Conservation (phyloP, 2,113 vertebrate species). For the Antigone vipio region DNA sequence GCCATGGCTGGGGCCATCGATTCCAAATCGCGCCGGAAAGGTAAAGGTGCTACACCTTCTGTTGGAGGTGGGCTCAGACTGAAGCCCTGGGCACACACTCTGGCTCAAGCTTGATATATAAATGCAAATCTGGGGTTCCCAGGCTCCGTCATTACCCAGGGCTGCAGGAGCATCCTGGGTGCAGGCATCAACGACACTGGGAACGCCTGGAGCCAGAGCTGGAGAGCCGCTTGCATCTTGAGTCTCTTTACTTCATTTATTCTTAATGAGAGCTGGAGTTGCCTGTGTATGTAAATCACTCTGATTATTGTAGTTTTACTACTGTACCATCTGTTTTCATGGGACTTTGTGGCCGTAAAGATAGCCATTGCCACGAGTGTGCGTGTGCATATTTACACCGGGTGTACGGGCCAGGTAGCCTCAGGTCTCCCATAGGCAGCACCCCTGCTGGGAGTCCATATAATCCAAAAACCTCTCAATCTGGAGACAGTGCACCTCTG, state of each 20-base stretch:
- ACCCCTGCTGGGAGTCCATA: not conserved
- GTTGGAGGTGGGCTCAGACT: not conserved
- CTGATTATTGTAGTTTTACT: not conserved
- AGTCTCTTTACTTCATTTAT: not conserved
- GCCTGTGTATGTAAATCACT: not conserved
- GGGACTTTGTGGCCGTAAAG: not conserved
- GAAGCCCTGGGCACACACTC: not conserved
- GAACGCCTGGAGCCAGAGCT: not conserved
- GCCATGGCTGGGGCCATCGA: not conserved
- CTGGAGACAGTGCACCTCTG: not conserved
- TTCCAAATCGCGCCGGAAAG: not conserved
- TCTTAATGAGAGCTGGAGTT: conserved; percentile 7
- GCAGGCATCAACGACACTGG: not conserved
- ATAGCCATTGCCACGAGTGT: not conserved
- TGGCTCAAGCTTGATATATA: not conserved
- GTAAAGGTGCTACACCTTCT: not conserved
- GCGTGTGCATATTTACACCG: not conserved
- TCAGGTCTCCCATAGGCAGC: not conserved
- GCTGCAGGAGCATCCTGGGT: not conserved
- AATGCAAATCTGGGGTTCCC: not conserved
- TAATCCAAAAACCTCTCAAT: not conserved
- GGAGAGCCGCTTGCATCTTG: not conserved
- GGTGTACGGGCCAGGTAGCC: not conserved
- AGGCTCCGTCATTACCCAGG: not conserved
- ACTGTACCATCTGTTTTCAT: conserved; percentile 4